phyloP scores from a whole-genome alignment of 2,888 invertebrate species.

The Smittia aterrima region DNA sequence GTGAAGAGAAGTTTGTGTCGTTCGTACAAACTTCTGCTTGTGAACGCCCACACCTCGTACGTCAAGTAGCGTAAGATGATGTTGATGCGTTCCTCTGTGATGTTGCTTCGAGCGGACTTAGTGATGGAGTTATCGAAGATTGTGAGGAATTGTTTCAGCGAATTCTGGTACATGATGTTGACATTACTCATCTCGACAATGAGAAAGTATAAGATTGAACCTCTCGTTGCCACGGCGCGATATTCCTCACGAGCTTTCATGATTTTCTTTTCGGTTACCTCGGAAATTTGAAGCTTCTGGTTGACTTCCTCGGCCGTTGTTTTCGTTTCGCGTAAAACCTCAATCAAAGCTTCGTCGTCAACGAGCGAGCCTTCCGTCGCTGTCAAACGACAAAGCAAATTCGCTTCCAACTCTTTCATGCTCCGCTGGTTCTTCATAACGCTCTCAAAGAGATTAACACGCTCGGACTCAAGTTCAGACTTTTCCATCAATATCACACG shows the following conservation, averaged over 20 bases:
- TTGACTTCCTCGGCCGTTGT: slow-evolving; percentile 92
- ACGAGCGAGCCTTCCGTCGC: slow-evolving; percentile 92
- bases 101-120: slow-evolving; percentile 79
- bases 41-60: slow-evolving; percentile 89
- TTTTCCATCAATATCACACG: slow-evolving; percentile 95
- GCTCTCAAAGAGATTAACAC: slow-evolving; percentile 89
- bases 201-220: slow-evolving; percentile 91
- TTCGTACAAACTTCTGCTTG: slow-evolving; percentile 88
- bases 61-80: slow-evolving; percentile 88
- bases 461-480: slow-evolving; percentile 89
- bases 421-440: slow-evolving; percentile 94
- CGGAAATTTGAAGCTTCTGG: slow-evolving; percentile 88
- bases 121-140: slow-evolving; percentile 93
- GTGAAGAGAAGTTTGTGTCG: slow-evolving; percentile 91
- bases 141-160: slow-evolving; percentile 87
- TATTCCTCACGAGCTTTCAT: slow-evolving; percentile 93
- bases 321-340: slow-evolving; percentile 82
- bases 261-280: slow-evolving; percentile 91
- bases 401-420: slow-evolving; percentile 94
- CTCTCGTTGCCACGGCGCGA: slow-evolving; percentile 89
- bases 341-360: slow-evolving; percentile 92
- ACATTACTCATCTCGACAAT: slow-evolving; percentile 98
- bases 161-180: slow-evolving; percentile 96
- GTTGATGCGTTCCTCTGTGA: slow-evolving; percentile 81
- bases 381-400: slow-evolving; percentile 84